Conservation (phyloP, 2,113 vertebrate genomes). For the Sciurus niger region DNA sequence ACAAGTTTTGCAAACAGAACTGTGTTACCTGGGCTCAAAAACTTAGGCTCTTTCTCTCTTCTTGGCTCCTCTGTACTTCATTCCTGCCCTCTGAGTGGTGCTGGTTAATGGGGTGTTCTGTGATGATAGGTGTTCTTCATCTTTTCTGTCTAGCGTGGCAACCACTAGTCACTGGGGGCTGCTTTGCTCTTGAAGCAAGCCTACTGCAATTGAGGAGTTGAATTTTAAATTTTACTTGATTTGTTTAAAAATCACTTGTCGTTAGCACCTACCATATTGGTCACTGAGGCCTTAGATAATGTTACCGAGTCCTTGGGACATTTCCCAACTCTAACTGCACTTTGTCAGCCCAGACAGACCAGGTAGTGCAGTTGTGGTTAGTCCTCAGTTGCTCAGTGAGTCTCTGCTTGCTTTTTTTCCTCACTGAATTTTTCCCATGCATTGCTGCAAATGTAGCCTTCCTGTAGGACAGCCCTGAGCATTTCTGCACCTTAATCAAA, state of each 20-base stretch:
- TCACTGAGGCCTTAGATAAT: not conserved
- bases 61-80: not conserved
- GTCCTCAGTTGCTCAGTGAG: not conserved
- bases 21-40: not conserved
- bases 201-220: not conserved
- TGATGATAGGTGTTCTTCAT: not conserved
- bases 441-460: not conserved
- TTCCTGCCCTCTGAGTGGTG: not conserved
- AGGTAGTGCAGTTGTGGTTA: not conserved
- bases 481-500: not conserved
- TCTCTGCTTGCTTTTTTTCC: not conserved
- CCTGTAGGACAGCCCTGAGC: not conserved
- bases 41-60: not conserved
- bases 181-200: not conserved
- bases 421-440: not conserved
- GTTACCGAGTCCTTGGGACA: not conserved
- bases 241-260: not conserved
- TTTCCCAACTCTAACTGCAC: not conserved
- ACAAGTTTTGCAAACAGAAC: not conserved
- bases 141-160: not conserved
- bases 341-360: not conserved
- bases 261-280: not conserved
- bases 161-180: not conserved
- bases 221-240: not conserved
- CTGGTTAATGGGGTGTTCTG: not conserved